Conservation (phyloP, 1,140 invertebrate genomes). For the Pomacea maculata region DNA sequence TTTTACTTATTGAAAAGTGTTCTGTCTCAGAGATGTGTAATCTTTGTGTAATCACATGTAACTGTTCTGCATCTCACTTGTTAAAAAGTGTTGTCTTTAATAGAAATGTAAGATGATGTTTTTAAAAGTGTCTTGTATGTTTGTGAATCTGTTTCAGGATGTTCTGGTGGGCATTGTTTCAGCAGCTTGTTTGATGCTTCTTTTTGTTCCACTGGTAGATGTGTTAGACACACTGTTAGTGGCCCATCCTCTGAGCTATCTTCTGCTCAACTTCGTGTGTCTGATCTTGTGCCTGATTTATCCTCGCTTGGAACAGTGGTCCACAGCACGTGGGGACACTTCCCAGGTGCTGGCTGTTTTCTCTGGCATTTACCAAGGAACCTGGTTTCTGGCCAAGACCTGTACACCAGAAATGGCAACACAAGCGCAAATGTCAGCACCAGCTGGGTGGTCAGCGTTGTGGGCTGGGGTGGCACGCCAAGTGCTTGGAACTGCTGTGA, state of each 20-base stretch:
- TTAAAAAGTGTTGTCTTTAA: background rate
- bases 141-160: constrained; percentile 63
- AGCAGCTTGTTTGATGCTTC: constrained; percentile 74
- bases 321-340: constrained; percentile 80
- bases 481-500: constrained; percentile 77
- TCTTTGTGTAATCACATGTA: background rate
- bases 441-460: constrained; percentile 77
- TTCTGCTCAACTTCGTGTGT: constrained; percentile 74
- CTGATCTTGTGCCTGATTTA: constrained; percentile 76
- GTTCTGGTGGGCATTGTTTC: constrained; percentile 69
- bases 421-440: constrained; percentile 73
- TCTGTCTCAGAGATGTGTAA: background rate
- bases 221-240: constrained; percentile 77
- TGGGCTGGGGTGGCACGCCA: constrained; percentile 77
- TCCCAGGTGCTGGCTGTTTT: constrained; percentile 80
- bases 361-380: constrained; percentile 81
- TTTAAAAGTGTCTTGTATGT: background rate
- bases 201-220: constrained; percentile 80
- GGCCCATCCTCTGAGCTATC: constrained; percentile 74
- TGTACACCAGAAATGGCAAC: constrained; percentile 62
- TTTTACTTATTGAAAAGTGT: background rate
- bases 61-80: background rate
- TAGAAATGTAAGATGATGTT: background rate
- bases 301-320: constrained; percentile 69
- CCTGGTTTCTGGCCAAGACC: constrained; percentile 81